Base-by-base conservation (phyloP, 2,888 invertebrate genomes). In the Caenorhabditis sp. region DNA sequence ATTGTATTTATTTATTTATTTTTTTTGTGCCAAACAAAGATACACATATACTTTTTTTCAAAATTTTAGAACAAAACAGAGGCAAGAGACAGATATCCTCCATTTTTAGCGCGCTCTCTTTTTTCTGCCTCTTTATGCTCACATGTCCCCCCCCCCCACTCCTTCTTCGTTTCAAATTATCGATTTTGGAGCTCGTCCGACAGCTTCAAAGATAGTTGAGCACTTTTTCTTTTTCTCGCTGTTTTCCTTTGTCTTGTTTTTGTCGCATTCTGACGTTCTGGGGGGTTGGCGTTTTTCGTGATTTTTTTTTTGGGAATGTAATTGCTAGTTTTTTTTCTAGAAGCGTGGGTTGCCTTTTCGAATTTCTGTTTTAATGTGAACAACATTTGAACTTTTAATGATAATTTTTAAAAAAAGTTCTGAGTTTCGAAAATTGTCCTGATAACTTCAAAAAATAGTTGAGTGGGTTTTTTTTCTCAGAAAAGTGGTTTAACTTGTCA, bases 11-110 rank as follows among this genome's bases (percentile, higher is more conserved):
- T n/a, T n/a, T n/a, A n/a, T n/a, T n/a, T n/a, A n/a, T n/a, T n/a
- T n/a, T n/a, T n/a, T n/a, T 38, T 31, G 23, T 31, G 23, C 50
- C n/a, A 53, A 59, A 57, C 65, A 65, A 52, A 59, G 36, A 65
- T 53, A 56, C n/a, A 25, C 10, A 43, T 21, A 54, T 43, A 43
- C 25, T 14, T 17, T 50, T 20, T 36, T 21, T 50, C n/a, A n/a
- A n/a, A n/a, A n/a, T n/a, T n/a, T n/a, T 31, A 26, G 25, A 59
- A 25, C 23, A 26, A 50, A 60, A 23, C 23, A 57, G 27, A 26
- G 31, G 57, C 57, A 43, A 43, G 14, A 5, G 43, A 43, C 43
- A 43, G 12, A 43, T 23, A 21, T 53, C 25, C 53, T 53, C 25
- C 23, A 23, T 53, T 8, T 17, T 53, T 53, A 7, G 21, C 12